Evolutionary conservation across 2,113 vertebrate species (phyloP), one percentile per base, ranked within the genome.

Genomic region (Carettochelys insculpta): DNA sequence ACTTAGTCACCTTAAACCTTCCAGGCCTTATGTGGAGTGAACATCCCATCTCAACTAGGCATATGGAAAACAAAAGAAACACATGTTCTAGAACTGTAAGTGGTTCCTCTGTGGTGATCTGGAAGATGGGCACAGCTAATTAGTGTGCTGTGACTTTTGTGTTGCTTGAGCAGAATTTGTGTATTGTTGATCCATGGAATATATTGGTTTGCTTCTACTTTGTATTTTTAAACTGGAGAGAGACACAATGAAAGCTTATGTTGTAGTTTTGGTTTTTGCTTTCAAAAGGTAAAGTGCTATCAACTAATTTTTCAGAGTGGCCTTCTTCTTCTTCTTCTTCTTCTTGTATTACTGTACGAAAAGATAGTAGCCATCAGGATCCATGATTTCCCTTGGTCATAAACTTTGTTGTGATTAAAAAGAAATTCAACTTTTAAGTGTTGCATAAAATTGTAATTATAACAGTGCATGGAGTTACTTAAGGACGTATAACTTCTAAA

Each of bases 401-500:
- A 16, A 50, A 14, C 14, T 79, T 92, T 50, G 84, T 87, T 84
- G 38, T 82, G 47, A 89, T 77, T 51, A 79, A 54, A 61, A 85
- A 54, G 11, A 5, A 4, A 41, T 91, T 82, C 61, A 78, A 92
- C 85, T 91, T 94, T 20, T 50, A 85, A 83, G 58, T 25, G 20
- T 61, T 58, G 82, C 47, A 31, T 17, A n/a, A 82, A 89, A 93
- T 86, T n/a, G 50, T 84, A 51, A 75, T 73, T 82, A 84, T 52
- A 87, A 31, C 19, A 52, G 83, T 78, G 48, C 61, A 38, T 13
- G 43, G 38, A 31, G 0, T 31, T 45, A 34, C 92, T 79, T 41
- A 71, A 87, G 83, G 82, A 45, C 90, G 71, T 92, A 77, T 85
- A 81, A 73, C 82, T 90, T 87, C 76, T 80, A 80, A 89, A 82